Percentiles rank a stretch among this genome's conserved stretches.
phyloP scores from a whole-genome alignment of 2,113 vertebrate genomes.

The Gobius niger region DNA sequence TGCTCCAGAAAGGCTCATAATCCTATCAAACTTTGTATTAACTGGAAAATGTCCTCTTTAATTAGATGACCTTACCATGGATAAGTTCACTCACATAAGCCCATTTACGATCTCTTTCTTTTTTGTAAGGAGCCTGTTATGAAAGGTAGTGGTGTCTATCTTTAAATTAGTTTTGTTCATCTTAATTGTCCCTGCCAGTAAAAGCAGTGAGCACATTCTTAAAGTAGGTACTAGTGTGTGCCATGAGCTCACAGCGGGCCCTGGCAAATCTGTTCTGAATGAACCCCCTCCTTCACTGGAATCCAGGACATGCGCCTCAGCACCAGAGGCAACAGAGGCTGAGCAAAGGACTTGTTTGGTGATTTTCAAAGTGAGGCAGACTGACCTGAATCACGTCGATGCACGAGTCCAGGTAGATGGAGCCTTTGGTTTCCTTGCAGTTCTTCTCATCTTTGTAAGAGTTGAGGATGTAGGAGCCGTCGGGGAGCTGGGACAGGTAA shows the following conservation, averaged over 20 bases:
- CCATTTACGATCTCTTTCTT: not conserved
- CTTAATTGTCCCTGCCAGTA: slow-evolving; percentile 40
- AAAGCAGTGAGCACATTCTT: not conserved
- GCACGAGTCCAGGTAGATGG: slow-evolving; percentile 95
- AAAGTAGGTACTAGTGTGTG: slow-evolving; percentile 28
- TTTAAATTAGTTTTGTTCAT: slow-evolving; percentile 26
- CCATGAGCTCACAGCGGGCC: slow-evolving; percentile 18
- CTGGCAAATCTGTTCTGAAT: slow-evolving; percentile 13
- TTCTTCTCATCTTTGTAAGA: slow-evolving; percentile 98
- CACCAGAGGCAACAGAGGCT: slow-evolving; percentile 1
- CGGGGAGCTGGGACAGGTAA: slow-evolving; percentile 94
- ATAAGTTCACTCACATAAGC: not conserved
- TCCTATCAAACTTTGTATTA: too few relatives aligned
- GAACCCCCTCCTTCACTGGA: slow-evolving; percentile 29
- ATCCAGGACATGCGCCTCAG: slow-evolving; percentile 45
- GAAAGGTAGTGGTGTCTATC: not conserved
- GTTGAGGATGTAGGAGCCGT: slow-evolving; percentile 96
- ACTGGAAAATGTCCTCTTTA: not conserved
- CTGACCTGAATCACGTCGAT: slow-evolving; percentile 88
- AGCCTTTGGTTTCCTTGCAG: slow-evolving; percentile 95
- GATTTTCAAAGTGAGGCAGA: too few relatives aligned
- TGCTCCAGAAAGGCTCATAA: too few relatives aligned
- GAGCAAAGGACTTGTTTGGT: not conserved
- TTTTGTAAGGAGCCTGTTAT: not conserved
- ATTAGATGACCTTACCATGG: not conserved